phyloP scores from a whole-genome alignment of 2,113 vertebrate species.

The Anolis carolinensis region DNA sequence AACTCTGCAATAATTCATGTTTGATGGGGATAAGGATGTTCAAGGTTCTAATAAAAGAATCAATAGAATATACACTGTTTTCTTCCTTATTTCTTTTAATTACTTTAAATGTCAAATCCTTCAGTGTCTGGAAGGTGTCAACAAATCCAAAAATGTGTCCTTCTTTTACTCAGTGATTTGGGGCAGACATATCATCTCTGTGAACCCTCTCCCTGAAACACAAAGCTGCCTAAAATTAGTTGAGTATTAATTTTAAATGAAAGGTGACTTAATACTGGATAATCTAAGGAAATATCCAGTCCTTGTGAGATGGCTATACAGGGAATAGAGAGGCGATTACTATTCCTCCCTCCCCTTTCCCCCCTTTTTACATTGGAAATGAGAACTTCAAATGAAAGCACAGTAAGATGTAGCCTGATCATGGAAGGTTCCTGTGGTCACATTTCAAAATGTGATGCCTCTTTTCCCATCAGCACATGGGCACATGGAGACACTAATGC shows the following conservation, averaged over 20 bases:
- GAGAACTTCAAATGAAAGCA: not conserved
- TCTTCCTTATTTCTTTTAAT: not conserved
- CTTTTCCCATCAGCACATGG: constrained; percentile 25
- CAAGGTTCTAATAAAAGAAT: not conserved
- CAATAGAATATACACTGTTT: not conserved
- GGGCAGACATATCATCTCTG: not conserved
- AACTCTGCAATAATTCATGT: not conserved
- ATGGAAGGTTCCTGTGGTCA: not conserved
- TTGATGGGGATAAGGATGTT: not conserved
- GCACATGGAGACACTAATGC: not conserved
- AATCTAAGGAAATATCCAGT: not conserved
- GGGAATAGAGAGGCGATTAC: not conserved
- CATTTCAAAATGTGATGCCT: constrained; percentile 7
- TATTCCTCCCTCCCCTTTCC: not conserved
- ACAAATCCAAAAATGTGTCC: constrained; percentile 5
- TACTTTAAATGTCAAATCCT: constrained; percentile 6
- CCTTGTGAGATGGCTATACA: fast-evolving
- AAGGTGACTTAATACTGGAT: constrained; percentile 16
- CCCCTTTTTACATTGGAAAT: not conserved
- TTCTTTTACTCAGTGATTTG: not conserved
- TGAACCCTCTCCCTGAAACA: not conserved
- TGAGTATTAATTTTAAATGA: constrained; percentile 28
- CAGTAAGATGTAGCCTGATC: constrained; percentile 13
- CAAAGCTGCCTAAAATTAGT: constrained; percentile 20
- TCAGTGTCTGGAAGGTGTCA: constrained; percentile 49